Base-by-base conservation (phyloP, 2,113 vertebrate species). In the Gnathonemus echidnorhynchus region DNA sequence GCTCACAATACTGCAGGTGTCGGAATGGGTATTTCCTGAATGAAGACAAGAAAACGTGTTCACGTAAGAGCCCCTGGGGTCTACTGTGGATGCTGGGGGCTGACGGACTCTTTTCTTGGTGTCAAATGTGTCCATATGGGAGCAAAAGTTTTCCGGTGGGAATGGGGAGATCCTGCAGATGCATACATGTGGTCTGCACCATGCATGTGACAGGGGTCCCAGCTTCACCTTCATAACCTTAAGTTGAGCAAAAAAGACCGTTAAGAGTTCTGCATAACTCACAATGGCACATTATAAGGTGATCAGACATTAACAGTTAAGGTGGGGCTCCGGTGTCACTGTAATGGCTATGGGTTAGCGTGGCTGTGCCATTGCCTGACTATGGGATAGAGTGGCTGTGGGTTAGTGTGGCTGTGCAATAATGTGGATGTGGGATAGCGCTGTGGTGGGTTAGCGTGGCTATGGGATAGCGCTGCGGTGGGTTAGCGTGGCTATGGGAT, bases 1-100 rank as follows among this genome's bases (percentile, higher is more conserved):
- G 92, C 19, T 97, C 93, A 0, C 95, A 96, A 48, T 89, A 89
- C 90, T 97, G 97, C 91, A 93, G 93, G 91, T 98, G 97, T 94
- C 94, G 86, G 0, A 90, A 92, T 11, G 97, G 96, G 10, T 97
- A 96, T 27, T 87, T 93, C 45, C 90, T 98, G 92, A 97, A 97
- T 86, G 88, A 92, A 50, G 97, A 98, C 91, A 89, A 93, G 92
- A 97, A 95, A 93, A 97, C 96, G 0, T 98, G 97, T 90, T 96
- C 96, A 91, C 91, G 95, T 95, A 95, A 96, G 93, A 85, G 31
- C 49, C 50, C 17, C 49, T 53, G n/a, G 50, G 49, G 31, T 62
- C 56, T 46, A 2, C 87, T 11, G 21, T n/a, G 87, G 10, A 1
- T 3, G 21, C 21, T 5, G 11, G 8, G 45, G 87, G 87, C 21